These are phyloP conservation scores for Phortica magna DNA, from an alignment of 2,888 invertebrate genomes.

Conservation along the genomic window DNA sequence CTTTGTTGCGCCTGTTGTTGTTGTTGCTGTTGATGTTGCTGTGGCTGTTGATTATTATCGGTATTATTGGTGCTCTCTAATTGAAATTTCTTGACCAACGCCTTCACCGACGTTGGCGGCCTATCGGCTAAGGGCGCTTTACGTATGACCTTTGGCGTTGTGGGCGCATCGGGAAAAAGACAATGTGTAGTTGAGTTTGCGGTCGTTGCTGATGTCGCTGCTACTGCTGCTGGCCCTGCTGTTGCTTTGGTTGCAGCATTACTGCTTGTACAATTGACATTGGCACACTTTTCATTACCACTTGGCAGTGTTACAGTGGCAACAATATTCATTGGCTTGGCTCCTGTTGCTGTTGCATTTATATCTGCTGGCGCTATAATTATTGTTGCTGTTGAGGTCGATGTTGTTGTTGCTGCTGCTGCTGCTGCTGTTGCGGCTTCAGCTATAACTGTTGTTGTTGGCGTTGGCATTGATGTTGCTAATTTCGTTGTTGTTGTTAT, in stretches of 20 bases:
- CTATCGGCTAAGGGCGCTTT: slow-evolving; percentile 81
- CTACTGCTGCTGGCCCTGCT: slow-evolving; percentile 52
- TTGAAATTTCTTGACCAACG: slow-evolving; percentile 78
- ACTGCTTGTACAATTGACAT: slow-evolving; percentile 43
- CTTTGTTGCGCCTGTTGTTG: neutral
- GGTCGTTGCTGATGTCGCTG: slow-evolving; percentile 54
- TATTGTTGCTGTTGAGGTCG: slow-evolving; percentile 63
- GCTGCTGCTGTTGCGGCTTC: neutral
- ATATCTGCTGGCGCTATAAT: slow-evolving; percentile 53
- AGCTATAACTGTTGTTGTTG: neutral
- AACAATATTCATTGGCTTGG: slow-evolving; percentile 55
- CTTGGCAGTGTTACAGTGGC: slow-evolving; percentile 54
- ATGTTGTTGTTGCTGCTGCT: slow-evolving; percentile 33
- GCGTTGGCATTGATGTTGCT: slow-evolving; percentile 47
- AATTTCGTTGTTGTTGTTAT: slow-evolving; percentile 30
- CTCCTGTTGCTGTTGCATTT: slow-evolving; percentile 50
- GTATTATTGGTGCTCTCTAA: slow-evolving; percentile 60
- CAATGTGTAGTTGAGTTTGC: slow-evolving; percentile 58
- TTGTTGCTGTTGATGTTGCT: neutral
- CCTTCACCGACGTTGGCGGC: slow-evolving; percentile 78
- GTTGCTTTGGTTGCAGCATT: slow-evolving; percentile 35
- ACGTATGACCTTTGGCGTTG: slow-evolving; percentile 83
- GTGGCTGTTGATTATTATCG: slow-evolving; percentile 48
- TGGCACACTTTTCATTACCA: slow-evolving; percentile 22
- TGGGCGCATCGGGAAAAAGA: slow-evolving; percentile 82